Evolutionary conservation across 2,113 vertebrate genomes (phyloP).

Genomic region (Podocnemis expansa): DNA sequence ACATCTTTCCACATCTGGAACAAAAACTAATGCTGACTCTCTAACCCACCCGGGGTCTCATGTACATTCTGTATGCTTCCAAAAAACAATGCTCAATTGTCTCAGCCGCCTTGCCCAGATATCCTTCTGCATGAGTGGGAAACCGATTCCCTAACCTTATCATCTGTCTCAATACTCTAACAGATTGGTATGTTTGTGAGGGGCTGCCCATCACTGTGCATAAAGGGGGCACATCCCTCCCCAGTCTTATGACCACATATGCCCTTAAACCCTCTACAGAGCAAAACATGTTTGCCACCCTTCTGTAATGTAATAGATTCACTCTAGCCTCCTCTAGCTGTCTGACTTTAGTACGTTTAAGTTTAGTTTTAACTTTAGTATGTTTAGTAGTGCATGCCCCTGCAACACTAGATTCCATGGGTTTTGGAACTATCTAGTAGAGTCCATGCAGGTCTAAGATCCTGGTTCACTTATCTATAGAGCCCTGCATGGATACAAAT

Average conservation of each 20-base stretch:
- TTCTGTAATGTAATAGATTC: not conserved
- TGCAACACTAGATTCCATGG: not conserved
- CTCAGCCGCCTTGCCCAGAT: not conserved
- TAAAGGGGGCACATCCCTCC: not conserved
- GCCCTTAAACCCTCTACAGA: not conserved
- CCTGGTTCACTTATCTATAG: not conserved
- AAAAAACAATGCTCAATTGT: not conserved
- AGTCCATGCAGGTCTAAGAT: too few species aligned
- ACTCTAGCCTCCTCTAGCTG: not conserved
- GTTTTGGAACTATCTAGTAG: not conserved
- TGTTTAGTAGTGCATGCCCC: not conserved
- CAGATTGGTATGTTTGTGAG: not conserved
- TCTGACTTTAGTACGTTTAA: not conserved
- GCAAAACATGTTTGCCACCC: not conserved
- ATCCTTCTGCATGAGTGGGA: not conserved
- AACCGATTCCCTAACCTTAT: not conserved
- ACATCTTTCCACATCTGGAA: not conserved
- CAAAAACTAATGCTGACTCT: not conserved
- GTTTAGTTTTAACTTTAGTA: too few species aligned
- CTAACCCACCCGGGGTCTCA: not conserved
- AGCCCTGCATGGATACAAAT: too few species aligned
- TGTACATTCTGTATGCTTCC: not conserved
- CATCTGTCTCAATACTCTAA: not conserved
- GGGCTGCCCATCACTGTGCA: not conserved
- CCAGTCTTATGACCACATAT: not conserved